phyloP scores from a whole-genome alignment of 2,888 invertebrate species.

The Linyphia triangularis region DNA sequence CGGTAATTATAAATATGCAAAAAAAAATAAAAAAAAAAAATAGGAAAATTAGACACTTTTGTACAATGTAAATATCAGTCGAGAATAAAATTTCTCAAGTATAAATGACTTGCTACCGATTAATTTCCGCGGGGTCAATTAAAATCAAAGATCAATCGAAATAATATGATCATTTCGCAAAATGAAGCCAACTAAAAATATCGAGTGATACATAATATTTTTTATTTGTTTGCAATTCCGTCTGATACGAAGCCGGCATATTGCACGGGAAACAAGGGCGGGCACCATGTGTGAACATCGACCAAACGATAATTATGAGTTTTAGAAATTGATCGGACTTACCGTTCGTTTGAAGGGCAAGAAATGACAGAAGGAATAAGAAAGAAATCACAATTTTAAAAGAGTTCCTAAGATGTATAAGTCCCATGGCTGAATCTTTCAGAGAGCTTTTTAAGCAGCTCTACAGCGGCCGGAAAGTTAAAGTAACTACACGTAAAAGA shows the following conservation, averaged over 20 bases:
- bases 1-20: too few species aligned
- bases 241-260: conserved; percentile 31
- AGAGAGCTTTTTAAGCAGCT: conserved; percentile 34
- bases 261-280: conserved; percentile 45
- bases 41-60: too few species aligned
- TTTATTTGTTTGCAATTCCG: neutral
- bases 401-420: conserved; percentile 26
- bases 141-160: neutral
- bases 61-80: too few species aligned
- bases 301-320: conserved; percentile 15
- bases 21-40: too few species aligned
- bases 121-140: too few species aligned
- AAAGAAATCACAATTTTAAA: conserved; percentile 7
- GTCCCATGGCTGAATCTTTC: conserved; percentile 42
- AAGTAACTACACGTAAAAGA: conserved; percentile 59
- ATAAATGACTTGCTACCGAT: too few species aligned
- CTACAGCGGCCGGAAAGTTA: neutral
- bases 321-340: conserved; percentile 39
- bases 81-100: too few species aligned
- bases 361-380: conserved; percentile 29
- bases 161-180: neutral
- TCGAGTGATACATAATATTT: neutral
- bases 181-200: neutral
- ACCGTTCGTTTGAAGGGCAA: conserved; percentile 24
- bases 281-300: conserved; percentile 47